phyloP scores from a whole-genome alignment of 2,113 vertebrate species.

The Pristiophorus japonicus region DNA sequence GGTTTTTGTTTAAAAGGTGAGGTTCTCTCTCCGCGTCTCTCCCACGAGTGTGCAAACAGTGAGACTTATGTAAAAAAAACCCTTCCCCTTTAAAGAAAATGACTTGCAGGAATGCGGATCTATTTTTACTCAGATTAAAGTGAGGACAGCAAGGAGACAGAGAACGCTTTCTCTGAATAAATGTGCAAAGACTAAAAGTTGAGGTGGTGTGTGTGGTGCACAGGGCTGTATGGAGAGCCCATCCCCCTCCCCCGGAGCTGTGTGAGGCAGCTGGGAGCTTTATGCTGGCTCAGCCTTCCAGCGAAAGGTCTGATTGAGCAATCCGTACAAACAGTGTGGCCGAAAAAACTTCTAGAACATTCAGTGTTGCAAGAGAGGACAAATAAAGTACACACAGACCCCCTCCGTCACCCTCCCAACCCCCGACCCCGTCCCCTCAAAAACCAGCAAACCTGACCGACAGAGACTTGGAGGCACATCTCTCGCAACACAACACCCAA shows the following conservation, averaged over 20 bases:
- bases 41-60: not conserved
- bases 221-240: not conserved
- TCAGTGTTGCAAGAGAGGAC: not conserved
- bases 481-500: not conserved
- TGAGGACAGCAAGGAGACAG: not conserved
- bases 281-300: constrained; percentile 4
- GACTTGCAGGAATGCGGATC: too few species aligned
- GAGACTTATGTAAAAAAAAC: not conserved
- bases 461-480: not conserved
- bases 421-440: not conserved
- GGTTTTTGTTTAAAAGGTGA: not conserved
- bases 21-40: not conserved
- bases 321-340: not conserved
- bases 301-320: not conserved
- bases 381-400: not conserved
- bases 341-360: constrained; percentile 7
- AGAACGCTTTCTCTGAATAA: not conserved
- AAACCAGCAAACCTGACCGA: not conserved
- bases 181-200: not conserved
- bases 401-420: too few species aligned
- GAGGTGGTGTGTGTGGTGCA: not conserved
- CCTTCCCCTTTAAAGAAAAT: too few species aligned
- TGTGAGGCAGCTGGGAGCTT: not conserved
- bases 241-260: not conserved
- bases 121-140: not conserved